Base-by-base conservation (phyloP, 2,888 invertebrate genomes). In the Ariolimax columbianus region DNA sequence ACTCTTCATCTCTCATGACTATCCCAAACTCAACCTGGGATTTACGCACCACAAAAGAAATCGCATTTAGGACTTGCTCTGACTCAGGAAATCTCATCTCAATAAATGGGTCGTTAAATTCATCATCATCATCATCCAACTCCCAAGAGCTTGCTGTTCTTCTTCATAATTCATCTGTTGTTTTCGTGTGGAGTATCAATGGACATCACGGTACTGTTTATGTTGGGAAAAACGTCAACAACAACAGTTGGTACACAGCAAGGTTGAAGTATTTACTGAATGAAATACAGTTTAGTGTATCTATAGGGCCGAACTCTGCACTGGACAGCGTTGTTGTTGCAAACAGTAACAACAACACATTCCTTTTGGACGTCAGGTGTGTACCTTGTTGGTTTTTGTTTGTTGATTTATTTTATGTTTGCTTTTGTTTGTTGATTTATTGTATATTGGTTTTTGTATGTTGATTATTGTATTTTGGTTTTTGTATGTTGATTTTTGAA, bases 11-110 rank as follows among this genome's bases (percentile, higher is more conserved):
- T 0, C 72, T 72, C 72, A 63, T 86, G 68, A 82, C 82, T 38
- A 43, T 86, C 26, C 72, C 78, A n/a, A 26, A 70, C 38, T 78
- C 78, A 55, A 78, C 72, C 33, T 86, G 86, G 86, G 63, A 63
- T 38, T 38, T 84, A n/a, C n/a, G 23, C 11, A 26, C 7, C 40
- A 59, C 84, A 14, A 84, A 78, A n/a, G 75, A 82, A 40, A 30
- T 86, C 36, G 84, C 84, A 0, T 82, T 86, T n/a, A 77, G 82
- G 51, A 86, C 86, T 26, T 86, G 86, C 38, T 38, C 43, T 17
- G 66, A 63, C 30, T 43, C 77, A 7, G 86, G 84, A 9, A 73
- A 68, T n/a, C 68, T 86, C 26, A 77, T 86, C 11, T 77, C 77
- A 26, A 51, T 82, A 23, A 55, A 38, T 19, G 51, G 38, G 11